These are phyloP conservation scores for Bombycilla garrulus DNA, from an alignment of 2,113 vertebrate genomes.

Conservation along the genomic window DNA sequence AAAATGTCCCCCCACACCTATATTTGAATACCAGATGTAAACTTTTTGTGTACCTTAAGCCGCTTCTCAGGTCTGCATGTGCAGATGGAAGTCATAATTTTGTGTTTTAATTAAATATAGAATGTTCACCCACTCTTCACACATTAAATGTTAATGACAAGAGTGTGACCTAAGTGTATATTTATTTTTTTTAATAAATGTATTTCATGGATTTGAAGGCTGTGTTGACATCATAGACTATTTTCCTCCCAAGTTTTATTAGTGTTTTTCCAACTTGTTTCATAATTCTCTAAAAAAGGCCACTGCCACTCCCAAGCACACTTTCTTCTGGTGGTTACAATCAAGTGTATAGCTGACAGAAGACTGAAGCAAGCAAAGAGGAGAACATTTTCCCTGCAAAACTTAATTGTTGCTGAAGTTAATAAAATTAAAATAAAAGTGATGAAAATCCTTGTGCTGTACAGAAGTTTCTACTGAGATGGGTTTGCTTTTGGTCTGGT, in stretches of 20 bases:
- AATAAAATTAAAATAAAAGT: background rate
- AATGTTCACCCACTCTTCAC: constrained; percentile 30
- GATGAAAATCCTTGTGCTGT: background rate
- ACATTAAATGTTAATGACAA: constrained; percentile 65
- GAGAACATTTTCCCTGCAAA: background rate
- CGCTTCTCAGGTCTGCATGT: constrained; percentile 2
- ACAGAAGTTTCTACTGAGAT: background rate
- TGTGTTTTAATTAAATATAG: constrained; percentile 72
- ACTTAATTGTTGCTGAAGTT: background rate
- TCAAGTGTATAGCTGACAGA: constrained; percentile 8
- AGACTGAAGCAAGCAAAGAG: background rate
- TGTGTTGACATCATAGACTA: constrained; percentile 67
- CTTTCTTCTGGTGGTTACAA: constrained; percentile 38
- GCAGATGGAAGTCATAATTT: constrained; percentile 67
- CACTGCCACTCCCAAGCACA: constrained; percentile 26
- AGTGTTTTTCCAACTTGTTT: constrained; percentile 72
- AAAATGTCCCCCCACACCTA: background rate
- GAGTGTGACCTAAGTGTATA: constrained; percentile 56
- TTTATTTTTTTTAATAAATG: constrained; percentile 74
- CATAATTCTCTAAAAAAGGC: constrained; percentile 55
- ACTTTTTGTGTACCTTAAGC: constrained; percentile 38
- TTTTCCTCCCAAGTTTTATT: constrained; percentile 62
- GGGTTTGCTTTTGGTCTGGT: background rate
- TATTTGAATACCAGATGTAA: constrained; percentile 65
- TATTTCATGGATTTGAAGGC: background rate